Percentiles rank a stretch among this genome's conserved stretches.
Conservation (phyloP, 1,140 invertebrate species). For the Drosophila kohkoa region DNA sequence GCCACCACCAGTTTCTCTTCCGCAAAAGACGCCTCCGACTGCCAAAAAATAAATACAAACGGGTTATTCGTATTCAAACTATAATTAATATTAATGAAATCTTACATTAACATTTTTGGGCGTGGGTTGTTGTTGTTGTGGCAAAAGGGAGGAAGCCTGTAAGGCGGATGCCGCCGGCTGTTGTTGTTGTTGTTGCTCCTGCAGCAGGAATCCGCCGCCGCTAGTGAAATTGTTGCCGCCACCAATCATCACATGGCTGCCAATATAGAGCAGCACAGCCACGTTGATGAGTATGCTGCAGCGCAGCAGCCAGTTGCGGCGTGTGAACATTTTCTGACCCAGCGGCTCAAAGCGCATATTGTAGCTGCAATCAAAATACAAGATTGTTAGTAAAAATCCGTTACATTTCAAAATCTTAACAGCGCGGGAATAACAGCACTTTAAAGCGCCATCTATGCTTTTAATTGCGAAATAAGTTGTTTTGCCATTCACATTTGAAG, state of each 20-base stretch:
- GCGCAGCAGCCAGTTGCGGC: slow-evolving; percentile 90
- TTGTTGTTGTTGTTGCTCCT: slow-evolving; percentile 57
- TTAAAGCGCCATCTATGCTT: slow-evolving; percentile 29
- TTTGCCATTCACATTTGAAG: slow-evolving; percentile 26
- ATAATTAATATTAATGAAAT: background rate
- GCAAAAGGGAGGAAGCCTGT: slow-evolving; percentile 51
- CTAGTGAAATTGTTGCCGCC: slow-evolving; percentile 76
- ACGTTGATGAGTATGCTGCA: slow-evolving; percentile 91
- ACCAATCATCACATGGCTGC: slow-evolving; percentile 85
- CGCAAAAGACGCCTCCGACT: slow-evolving; percentile 57
- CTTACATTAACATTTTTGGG: slow-evolving; percentile 66
- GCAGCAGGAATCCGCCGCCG: slow-evolving; percentile 76
- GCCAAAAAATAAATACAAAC: background rate
- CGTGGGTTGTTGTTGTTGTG: slow-evolving; percentile 57
- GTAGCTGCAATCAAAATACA: slow-evolving; percentile 48
- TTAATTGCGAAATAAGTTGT: background rate
- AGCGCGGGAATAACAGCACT: background rate
- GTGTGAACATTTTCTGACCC: slow-evolving; percentile 85
- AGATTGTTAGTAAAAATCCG: background rate
- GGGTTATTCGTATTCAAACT: too few relatives aligned
- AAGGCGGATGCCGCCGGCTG: slow-evolving; percentile 43
- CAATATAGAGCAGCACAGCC: slow-evolving; percentile 89
- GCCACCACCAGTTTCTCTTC: slow-evolving; percentile 53
- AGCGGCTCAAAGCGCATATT: slow-evolving; percentile 82
- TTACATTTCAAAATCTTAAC: slow-evolving; percentile 6